Conservation (phyloP, 1,140 invertebrate species). For the Scaptomyza montana region DNA sequence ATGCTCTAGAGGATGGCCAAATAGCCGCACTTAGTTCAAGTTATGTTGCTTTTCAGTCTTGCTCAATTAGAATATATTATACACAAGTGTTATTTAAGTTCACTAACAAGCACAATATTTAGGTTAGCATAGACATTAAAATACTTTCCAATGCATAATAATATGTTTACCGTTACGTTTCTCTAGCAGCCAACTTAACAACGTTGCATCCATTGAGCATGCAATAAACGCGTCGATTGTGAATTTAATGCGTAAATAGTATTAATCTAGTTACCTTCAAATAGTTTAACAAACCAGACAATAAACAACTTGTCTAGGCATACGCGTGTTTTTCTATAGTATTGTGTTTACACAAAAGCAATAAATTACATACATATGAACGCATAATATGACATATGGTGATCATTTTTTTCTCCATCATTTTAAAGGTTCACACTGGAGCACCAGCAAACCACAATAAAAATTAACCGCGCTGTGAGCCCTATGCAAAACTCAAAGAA, state of each 20-base stretch:
- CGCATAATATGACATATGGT: background rate
- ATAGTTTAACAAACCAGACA: slow-evolving; percentile 39
- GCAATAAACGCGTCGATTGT: slow-evolving; percentile 19
- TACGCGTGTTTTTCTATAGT: slow-evolving; percentile 48
- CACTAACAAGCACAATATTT: slow-evolving; percentile 4
- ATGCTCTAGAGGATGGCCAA: slow-evolving; percentile 69
- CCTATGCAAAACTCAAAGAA: no score
- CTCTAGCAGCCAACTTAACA: slow-evolving; percentile 34
- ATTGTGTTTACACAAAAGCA: slow-evolving; percentile 59
- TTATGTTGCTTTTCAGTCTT: slow-evolving; percentile 35
- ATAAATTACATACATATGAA: slow-evolving; percentile 9
- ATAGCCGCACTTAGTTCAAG: background rate
- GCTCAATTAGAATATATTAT: slow-evolving; percentile 51
- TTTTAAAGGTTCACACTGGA: no score
- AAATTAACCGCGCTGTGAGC: no score
- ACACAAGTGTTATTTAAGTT: slow-evolving; percentile 19
- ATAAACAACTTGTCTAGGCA: slow-evolving; percentile 42
- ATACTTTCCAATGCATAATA: slow-evolving; percentile 19
- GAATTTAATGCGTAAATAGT: slow-evolving; percentile 12
- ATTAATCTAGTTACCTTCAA: slow-evolving; percentile 25
- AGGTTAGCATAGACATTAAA: slow-evolving; percentile 47
- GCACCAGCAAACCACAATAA: no score
- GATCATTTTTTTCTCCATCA: no score
- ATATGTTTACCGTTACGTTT: slow-evolving; percentile 45
- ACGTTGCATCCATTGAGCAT: background rate